Evolutionary conservation across 2,797 vertebrate species (phyloP).

Genomic region (Taeniopygia guttata): DNA sequence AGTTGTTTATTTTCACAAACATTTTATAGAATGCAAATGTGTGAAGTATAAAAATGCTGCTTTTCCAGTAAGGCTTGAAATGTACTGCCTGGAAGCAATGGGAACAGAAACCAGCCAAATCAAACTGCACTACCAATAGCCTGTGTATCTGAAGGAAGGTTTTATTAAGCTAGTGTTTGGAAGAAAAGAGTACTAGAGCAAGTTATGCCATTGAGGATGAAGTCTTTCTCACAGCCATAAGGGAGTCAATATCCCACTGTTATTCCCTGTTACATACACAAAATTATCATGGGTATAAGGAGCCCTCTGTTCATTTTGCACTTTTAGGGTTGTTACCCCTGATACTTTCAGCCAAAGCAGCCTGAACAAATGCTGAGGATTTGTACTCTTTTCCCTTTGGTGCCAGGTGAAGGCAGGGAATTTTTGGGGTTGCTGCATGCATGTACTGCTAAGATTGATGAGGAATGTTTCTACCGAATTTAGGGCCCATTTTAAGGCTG

Average conservation of each 20-base stretch:
- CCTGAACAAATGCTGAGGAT: not conserved
- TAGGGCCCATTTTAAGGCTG: not conserved
- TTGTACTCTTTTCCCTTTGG: not conserved
- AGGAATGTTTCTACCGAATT: not conserved
- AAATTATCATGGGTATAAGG: not conserved
- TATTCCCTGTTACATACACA: not conserved
- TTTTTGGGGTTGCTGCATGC: not conserved
- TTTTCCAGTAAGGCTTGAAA: not conserved
- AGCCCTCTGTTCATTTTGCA: not conserved
- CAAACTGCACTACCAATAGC: not conserved
- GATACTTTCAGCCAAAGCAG: not conserved
- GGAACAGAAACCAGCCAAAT: not conserved
- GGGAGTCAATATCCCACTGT: not conserved
- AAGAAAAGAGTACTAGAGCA: not conserved
- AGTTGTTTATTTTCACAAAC: not conserved
- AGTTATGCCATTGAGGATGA: not conserved
- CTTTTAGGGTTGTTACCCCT: not conserved
- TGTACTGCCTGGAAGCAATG: not conserved
- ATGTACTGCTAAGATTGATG: not conserved
- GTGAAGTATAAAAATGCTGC: not conserved
- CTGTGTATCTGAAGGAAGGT: not conserved
- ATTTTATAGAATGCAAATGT: not conserved
- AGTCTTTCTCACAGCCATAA: not conserved
- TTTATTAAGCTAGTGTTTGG: not conserved
- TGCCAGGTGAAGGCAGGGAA: rapidly evolving